A percentile compares a stretch with the other conserved stretches of the same genome.
phyloP scores from a whole-genome alignment of 1,140 invertebrate genomes.

The Augochlora pura region DNA sequence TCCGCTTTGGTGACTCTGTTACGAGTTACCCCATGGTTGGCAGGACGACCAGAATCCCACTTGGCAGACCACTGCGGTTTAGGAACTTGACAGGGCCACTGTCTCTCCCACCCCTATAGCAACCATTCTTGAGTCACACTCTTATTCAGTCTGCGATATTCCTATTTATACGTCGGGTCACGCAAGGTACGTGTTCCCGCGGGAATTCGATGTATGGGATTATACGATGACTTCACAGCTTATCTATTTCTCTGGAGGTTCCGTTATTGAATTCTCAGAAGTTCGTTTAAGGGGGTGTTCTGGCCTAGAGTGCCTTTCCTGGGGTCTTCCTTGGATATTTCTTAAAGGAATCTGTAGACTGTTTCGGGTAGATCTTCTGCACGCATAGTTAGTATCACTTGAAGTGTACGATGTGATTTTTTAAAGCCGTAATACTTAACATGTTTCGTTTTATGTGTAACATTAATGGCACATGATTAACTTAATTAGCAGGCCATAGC shows the following conservation, averaged over 20 bases:
- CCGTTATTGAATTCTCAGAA: too few relatives aligned
- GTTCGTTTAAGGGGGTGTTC: too few relatives aligned
- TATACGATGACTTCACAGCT: constrained; percentile 15
- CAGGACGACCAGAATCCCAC: constrained; percentile 51
- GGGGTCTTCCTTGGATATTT: too few relatives aligned
- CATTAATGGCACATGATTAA: too few relatives aligned
- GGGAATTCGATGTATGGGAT: constrained; percentile 29
- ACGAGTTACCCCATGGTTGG: constrained; percentile 48
- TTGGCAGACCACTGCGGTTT: constrained; percentile 58
- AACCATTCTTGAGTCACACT: constrained; percentile 24
- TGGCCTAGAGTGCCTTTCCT: too few relatives aligned
- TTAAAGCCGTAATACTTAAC: too few relatives aligned
- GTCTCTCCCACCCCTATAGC: constrained; percentile 9
- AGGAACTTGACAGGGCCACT: constrained; percentile 48
- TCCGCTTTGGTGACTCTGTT: constrained; percentile 57
- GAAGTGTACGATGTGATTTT: too few relatives aligned
- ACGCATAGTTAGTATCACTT: too few relatives aligned
- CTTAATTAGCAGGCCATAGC: too few relatives aligned
- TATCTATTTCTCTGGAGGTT: neutral
- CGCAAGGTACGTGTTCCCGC: constrained; percentile 19
- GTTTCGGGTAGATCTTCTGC: too few relatives aligned
- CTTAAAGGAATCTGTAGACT: too few relatives aligned
- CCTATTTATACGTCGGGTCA: constrained; percentile 54
- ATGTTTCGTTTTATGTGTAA: too few relatives aligned
- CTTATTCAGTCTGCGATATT: constrained; percentile 52